phyloP scores from a whole-genome alignment of 2,888 invertebrate species.

The Lordiphosa andalusiaca region DNA sequence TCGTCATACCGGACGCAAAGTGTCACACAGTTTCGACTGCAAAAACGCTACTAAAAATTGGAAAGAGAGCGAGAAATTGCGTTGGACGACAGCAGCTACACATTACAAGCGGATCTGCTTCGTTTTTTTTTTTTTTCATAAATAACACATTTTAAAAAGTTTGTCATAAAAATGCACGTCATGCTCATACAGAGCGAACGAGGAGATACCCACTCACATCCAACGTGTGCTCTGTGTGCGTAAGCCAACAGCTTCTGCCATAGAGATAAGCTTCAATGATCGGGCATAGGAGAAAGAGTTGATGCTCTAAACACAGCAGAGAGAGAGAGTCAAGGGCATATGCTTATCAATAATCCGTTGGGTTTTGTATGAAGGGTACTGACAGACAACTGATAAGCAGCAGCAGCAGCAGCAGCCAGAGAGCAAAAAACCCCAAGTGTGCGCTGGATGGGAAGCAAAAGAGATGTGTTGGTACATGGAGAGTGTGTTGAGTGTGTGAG shows the following conservation, averaged over 20 bases:
- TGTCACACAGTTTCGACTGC: constrained; percentile 54
- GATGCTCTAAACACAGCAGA: constrained; percentile 2
- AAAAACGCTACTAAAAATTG: constrained; percentile 47
- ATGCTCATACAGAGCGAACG: constrained; percentile 36
- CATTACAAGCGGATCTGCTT: constrained; percentile 42
- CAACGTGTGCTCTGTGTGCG: constrained; percentile 9
- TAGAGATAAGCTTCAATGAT: constrained; percentile 11
- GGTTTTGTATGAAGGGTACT: constrained; percentile 2
- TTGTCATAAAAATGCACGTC: constrained; percentile 61
- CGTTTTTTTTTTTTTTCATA: constrained; percentile 28
- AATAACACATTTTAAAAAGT: constrained; percentile 37
- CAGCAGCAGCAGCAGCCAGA: constrained; percentile 3
- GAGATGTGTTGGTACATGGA: background rate
- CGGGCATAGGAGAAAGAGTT: constrained; percentile 8
- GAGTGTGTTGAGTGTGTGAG: background rate
- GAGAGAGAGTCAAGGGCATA: constrained; percentile 3
- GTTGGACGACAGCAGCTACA: constrained; percentile 33
- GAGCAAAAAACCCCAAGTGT: background rate
- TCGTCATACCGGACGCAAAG: constrained; percentile 43
- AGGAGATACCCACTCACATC: background rate
- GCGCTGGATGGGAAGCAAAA: background rate
- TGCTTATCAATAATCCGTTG: constrained; percentile 4
- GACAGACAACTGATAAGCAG: constrained; percentile 5
- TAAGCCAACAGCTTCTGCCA: constrained; percentile 11
- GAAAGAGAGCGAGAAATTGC: constrained; percentile 8